phyloP scores from a whole-genome alignment of 2,113 vertebrate species.

The Myiagra hebetior region DNA sequence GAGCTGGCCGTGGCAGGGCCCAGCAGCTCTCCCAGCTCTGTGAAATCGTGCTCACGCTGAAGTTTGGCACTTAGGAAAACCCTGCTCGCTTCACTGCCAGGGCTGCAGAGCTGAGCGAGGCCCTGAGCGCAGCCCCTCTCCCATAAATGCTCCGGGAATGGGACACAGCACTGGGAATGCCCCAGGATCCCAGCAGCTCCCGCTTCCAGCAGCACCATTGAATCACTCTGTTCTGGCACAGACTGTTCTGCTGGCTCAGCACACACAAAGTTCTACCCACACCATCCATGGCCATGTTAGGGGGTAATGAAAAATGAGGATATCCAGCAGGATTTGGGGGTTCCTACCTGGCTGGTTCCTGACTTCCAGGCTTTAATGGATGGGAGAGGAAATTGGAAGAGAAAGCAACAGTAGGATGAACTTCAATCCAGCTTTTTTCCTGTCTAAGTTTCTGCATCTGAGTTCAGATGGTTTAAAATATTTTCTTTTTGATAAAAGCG shows the following conservation, averaged over 20 bases:
- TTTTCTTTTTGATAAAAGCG: neutral
- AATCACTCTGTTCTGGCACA: neutral
- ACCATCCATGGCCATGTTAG: neutral
- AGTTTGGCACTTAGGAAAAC: neutral
- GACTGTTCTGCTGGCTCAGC: neutral
- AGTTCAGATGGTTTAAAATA: neutral
- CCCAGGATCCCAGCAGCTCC: neutral
- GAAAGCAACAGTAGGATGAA: neutral
- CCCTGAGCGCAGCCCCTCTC: neutral
- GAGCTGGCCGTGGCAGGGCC: neutral
- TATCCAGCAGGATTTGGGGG: neutral
- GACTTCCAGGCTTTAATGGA: neutral
- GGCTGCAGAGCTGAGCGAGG: neutral
- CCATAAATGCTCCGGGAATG: neutral
- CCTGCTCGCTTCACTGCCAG: neutral
- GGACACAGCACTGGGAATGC: neutral
- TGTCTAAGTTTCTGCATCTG: neutral
- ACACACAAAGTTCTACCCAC: neutral
- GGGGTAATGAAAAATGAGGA: neutral
- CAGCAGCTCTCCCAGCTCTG: neutral
- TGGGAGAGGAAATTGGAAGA: neutral
- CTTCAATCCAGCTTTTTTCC: neutral
- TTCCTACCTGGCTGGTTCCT: neutral
- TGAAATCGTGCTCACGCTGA: neutral
- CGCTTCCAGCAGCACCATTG: neutral